Evolutionary conservation across 2,888 invertebrate species (phyloP).

Genomic region (Rhopalosiphum nymphaeae): DNA sequence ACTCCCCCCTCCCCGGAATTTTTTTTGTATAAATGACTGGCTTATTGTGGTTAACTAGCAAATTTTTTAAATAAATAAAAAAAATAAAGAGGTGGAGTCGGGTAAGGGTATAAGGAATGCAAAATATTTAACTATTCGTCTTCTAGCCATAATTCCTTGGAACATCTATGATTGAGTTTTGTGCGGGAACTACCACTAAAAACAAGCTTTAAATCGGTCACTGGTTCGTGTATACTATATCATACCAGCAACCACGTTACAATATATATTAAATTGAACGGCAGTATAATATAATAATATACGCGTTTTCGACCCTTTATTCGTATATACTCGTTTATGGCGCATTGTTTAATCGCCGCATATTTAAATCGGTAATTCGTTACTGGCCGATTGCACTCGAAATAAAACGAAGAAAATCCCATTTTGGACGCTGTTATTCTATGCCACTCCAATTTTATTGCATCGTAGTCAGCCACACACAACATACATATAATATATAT

Average conservation of each 20-base stretch:
- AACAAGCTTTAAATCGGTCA: background rate
- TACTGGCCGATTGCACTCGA: slow-evolving; percentile 10
- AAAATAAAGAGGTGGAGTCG: too few species aligned
- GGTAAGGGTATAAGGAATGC: background rate
- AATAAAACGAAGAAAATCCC: slow-evolving; percentile 8
- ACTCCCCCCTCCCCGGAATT: too few species aligned
- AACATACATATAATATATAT: background rate
- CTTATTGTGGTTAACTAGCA: background rate
- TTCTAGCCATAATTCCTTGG: background rate
- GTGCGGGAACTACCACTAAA: background rate
- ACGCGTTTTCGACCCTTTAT: background rate
- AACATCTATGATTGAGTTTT: background rate
- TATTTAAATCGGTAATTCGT: slow-evolving; percentile 15
- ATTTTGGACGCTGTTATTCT: background rate
- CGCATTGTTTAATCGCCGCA: background rate
- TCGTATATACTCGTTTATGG: background rate
- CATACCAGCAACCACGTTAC: background rate
- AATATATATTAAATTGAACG: background rate
- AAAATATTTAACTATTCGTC: background rate
- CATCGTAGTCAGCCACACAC: background rate
- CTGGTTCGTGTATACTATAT: background rate
- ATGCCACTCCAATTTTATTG: background rate
- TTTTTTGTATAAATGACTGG: too few species aligned
- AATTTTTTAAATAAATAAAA: too few species aligned
- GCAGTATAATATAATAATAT: background rate